These are phyloP conservation scores for Spilarctia lutea DNA, from an alignment of 2,888 invertebrate species.

Conservation along the genomic window DNA sequence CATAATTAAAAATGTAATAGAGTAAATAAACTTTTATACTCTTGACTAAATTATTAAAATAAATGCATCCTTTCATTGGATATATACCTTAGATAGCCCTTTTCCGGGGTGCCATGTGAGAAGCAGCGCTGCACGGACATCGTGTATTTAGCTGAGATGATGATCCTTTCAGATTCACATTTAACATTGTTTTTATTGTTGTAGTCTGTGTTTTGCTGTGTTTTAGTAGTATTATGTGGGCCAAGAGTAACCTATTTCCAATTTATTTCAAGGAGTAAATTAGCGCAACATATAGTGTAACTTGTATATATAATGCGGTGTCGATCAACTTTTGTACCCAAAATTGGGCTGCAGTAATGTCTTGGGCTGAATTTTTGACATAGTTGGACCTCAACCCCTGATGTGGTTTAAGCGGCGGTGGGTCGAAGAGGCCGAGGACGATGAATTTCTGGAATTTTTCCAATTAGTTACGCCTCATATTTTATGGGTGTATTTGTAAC, in stretches of 20 bases:
- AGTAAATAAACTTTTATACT: not conserved
- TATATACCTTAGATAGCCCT: not conserved
- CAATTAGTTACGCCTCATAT: conserved; percentile 41
- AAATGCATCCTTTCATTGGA: no score
- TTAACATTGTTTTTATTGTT: no score
- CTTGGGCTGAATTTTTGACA: conserved; percentile 59
- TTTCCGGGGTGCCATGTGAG: no score
- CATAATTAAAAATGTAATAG: no score
- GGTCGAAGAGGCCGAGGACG: conserved; percentile 8
- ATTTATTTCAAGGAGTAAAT: not conserved
- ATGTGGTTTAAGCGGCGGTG: conserved; percentile 24
- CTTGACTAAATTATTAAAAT: not conserved
- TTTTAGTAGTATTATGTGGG: no score
- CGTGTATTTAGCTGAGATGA: no score
- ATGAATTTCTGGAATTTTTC: conserved; percentile 41
- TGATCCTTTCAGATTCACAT: no score
- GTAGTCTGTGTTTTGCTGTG: no score
- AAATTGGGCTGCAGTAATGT: conserved; percentile 39
- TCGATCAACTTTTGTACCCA: conserved; percentile 13
- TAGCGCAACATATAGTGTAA: not conserved
- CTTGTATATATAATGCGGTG: conserved; percentile 29
- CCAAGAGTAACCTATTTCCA: no score
- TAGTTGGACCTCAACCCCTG: conserved; percentile 38
- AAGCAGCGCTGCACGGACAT: no score
- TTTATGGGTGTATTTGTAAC: not conserved